phyloP scores from a whole-genome alignment of 2,113 vertebrate species.

The Menura novaehollandiae region DNA sequence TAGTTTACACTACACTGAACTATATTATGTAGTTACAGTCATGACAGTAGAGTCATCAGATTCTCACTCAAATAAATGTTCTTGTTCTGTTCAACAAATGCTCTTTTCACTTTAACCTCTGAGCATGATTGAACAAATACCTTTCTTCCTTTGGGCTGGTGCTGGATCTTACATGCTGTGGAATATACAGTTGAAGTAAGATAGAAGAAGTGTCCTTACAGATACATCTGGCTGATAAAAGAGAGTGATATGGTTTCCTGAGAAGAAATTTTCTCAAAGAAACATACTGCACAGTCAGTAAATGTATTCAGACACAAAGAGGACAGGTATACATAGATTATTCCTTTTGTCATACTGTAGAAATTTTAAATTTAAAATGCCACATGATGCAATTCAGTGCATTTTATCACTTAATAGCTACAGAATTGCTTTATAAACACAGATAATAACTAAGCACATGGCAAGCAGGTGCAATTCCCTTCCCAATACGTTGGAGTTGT shows the following conservation, averaged over 20 bases:
- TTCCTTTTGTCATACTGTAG: background rate
- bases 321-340: background rate
- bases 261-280: background rate
- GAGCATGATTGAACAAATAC: background rate
- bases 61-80: background rate
- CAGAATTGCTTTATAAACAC: conserved; percentile 26
- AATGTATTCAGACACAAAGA: background rate
- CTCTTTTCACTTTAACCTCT: background rate
- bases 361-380: background rate
- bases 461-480: background rate
- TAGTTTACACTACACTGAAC: background rate
- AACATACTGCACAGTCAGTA: background rate
- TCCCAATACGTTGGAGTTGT: background rate
- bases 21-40: background rate
- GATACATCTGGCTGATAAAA: background rate
- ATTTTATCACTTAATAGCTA: conserved; percentile 11
- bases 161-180: background rate
- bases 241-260: background rate
- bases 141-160: background rate
- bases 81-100: background rate
- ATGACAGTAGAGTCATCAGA: background rate
- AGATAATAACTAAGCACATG: background rate
- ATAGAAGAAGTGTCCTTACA: background rate
- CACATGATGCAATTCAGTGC: background rate
- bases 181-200: background rate